These are phyloP conservation scores for Doris montereyensis DNA, from an alignment of 2,888 invertebrate genomes.

Conservation along the genomic window DNA sequence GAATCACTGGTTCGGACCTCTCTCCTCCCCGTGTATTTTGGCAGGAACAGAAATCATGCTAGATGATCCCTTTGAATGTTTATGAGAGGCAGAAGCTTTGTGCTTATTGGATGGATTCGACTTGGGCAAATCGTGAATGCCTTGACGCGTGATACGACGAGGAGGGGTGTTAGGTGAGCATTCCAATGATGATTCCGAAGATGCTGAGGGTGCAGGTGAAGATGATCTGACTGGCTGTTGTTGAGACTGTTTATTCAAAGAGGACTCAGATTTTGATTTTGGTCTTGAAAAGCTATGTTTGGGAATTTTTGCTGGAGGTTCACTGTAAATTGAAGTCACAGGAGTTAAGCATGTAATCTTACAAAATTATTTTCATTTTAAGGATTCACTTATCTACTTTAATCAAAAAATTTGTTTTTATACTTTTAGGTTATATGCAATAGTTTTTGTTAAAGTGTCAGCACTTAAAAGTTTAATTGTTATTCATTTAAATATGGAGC, in stretches of 20 bases:
- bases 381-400: too few relatives aligned
- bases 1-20: conserved; percentile 22
- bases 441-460: too few relatives aligned
- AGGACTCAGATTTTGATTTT: conserved; percentile 23
- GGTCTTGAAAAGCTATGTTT: not conserved
- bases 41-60: not conserved
- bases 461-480: too few relatives aligned
- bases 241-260: not conserved
- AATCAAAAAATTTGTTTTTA: too few relatives aligned
- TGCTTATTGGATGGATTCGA: too few relatives aligned
- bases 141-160: conserved; percentile 34
- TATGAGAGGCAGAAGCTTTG: not conserved
- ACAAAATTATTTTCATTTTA: too few relatives aligned
- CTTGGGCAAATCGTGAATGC: too few relatives aligned
- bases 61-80: not conserved
- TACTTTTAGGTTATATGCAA: too few relatives aligned
- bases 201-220: conserved; percentile 22
- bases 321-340: too few relatives aligned
- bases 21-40: not conserved
- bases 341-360: too few relatives aligned
- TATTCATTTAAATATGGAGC: too few relatives aligned
- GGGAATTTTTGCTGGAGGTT: conserved; percentile 8
- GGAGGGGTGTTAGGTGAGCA: conserved; percentile 18
- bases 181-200: conserved; percentile 10
- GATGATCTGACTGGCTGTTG: conserved; percentile 5